phyloP scores from a whole-genome alignment of 2,797 vertebrate genomes.

The Arnoldichthys spilopterus region DNA sequence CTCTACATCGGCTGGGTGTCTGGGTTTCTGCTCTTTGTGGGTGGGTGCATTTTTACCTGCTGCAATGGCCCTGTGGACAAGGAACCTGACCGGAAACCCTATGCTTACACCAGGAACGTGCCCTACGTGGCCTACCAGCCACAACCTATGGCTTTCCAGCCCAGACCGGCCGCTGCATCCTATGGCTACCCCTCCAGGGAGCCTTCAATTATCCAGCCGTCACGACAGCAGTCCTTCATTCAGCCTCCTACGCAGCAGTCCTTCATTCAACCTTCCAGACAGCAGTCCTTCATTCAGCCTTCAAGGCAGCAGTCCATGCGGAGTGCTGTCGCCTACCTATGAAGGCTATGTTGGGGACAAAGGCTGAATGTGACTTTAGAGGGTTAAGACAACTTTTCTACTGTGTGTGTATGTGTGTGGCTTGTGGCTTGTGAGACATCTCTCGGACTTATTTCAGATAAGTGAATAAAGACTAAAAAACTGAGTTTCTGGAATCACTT shows the following conservation, averaged over 20 bases:
- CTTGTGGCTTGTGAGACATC: background rate
- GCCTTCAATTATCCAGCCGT: constrained; percentile 60
- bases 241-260: constrained; percentile 69
- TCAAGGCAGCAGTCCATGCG: constrained; percentile 63
- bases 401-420: background rate
- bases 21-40: constrained; percentile 76
- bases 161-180: constrained; percentile 12
- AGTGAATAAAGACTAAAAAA: background rate
- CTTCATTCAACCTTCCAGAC: constrained; percentile 44
- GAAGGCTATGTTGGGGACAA: constrained; percentile 43
- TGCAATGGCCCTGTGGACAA: constrained; percentile 71
- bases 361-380: background rate
- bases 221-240: constrained; percentile 42
- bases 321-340: constrained; percentile 78
- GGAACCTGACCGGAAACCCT: constrained; percentile 60
- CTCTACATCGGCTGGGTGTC: constrained; percentile 92
- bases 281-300: constrained; percentile 63
- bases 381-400: background rate
- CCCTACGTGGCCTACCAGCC: constrained; percentile 70
- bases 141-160: constrained; percentile 42
- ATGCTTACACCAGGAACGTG: constrained; percentile 66
- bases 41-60: constrained; percentile 82
- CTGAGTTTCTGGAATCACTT: background rate
- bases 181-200: constrained; percentile 57
- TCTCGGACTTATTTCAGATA: background rate